phyloP scores from a whole-genome alignment of 92 coral and sea anemone genomes.

The Palythoa caribaeorum region DNA sequence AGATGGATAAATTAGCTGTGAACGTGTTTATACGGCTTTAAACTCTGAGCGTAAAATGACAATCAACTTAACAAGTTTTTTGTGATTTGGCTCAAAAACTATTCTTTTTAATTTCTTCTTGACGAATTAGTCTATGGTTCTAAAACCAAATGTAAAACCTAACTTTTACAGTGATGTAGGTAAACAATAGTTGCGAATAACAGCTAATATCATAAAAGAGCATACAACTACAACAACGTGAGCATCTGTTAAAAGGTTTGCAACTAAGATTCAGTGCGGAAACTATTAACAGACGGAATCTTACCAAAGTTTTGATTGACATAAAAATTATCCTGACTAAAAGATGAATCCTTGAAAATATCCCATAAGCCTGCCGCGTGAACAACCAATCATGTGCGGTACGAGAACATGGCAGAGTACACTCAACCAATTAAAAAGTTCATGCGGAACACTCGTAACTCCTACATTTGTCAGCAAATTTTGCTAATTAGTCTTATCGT shows the following conservation, averaged over 20 bases:
- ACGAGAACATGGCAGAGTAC: constrained; percentile 29
- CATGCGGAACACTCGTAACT: constrained; percentile 65
- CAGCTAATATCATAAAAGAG: constrained; percentile 11
- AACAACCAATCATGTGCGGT: constrained; percentile 67
- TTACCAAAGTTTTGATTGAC: constrained; percentile 83
- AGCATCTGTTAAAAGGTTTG: constrained; percentile 73
- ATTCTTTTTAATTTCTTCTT: not conserved
- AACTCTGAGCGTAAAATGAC: constrained; percentile 29
- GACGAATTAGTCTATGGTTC: not conserved
- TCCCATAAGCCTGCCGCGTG: constrained; percentile 69
- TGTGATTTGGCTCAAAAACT: not conserved
- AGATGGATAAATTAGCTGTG: constrained; percentile 22
- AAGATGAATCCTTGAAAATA: constrained; percentile 81
- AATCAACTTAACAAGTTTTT: not conserved
- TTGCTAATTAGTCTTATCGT: constrained; percentile 99
- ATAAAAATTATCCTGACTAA: constrained; percentile 86
- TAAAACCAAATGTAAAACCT: not conserved
- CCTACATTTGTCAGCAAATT: constrained; percentile 95
- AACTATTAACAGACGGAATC: constrained; percentile 67
- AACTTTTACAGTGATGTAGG: not conserved
- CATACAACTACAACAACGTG: constrained; percentile 49
- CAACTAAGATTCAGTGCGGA: constrained; percentile 50
- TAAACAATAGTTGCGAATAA: constrained; percentile 7
- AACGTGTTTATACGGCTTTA: constrained; percentile 26
- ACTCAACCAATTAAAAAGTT: constrained; percentile 67